A percentile compares a stretch with the other conserved stretches of the same genome.
Evolutionary conservation across 2,113 vertebrate species (phyloP).

Genomic region (Pachyramphus minor): DNA sequence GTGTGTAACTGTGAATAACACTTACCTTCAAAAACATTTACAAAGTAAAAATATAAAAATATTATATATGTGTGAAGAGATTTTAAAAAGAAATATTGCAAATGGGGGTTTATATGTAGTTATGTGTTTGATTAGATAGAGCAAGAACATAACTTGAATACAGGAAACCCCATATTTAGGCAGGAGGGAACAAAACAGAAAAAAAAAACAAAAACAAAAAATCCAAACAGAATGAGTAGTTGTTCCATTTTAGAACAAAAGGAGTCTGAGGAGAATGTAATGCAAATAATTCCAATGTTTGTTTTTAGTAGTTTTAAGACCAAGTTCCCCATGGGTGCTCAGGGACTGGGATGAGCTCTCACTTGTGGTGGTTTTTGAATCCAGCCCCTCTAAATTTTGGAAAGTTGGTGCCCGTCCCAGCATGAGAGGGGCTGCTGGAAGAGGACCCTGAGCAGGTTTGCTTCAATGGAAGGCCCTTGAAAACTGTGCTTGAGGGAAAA

Average conservation of each 20-base stretch:
- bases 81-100: background rate
- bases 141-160: background rate
- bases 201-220: background rate
- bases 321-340: background rate
- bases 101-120: accelerated
- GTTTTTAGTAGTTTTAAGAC: background rate
- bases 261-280: background rate
- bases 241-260: background rate
- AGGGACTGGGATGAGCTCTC: background rate
- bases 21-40: background rate
- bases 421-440: background rate
- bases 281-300: background rate
- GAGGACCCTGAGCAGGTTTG: background rate
- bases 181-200: background rate
- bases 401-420: background rate
- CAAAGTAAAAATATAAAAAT: background rate
- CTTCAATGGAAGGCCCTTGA: background rate
- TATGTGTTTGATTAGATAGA: background rate
- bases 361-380: background rate
- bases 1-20: background rate
- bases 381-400: background rate
- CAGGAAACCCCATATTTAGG: background rate
- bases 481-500: background rate
- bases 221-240: background rate
- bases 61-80: accelerated